These are phyloP conservation scores for Balaeniceps rex DNA, from an alignment of 2,113 vertebrate species.

Conservation along the genomic window DNA sequence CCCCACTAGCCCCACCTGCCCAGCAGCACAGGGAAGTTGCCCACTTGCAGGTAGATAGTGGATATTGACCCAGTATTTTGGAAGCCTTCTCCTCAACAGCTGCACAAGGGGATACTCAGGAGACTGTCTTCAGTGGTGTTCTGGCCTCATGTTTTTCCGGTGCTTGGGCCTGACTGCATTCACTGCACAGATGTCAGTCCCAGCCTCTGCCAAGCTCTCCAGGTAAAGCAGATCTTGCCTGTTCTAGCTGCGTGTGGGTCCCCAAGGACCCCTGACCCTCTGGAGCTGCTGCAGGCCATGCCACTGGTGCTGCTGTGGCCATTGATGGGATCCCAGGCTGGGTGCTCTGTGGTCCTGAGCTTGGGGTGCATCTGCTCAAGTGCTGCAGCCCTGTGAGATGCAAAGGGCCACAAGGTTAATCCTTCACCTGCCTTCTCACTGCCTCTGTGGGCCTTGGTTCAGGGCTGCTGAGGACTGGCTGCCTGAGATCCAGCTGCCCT, in stretches of 20 bases:
- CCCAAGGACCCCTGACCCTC: neutral
- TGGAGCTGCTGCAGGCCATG: neutral
- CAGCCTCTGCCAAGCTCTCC: neutral
- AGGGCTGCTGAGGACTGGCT: neutral
- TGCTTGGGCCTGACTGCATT: neutral
- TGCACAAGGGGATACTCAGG: neutral
- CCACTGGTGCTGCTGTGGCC: neutral
- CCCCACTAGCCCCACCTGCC: neutral
- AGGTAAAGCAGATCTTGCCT: neutral
- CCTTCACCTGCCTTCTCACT: neutral
- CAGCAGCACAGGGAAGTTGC: neutral
- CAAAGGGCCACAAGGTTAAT: rapidly evolving
- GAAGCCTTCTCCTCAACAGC: neutral
- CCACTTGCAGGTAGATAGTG: neutral
- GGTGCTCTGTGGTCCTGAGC: neutral
- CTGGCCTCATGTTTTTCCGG: rapidly evolving
- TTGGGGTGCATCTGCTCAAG: neutral
- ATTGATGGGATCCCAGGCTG: neutral
- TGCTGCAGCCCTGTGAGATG: neutral
- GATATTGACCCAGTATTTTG: neutral
- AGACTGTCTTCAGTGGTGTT: neutral
- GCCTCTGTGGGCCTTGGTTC: neutral
- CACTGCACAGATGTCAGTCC: neutral
- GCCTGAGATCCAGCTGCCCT: neutral
- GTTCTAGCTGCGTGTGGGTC: neutral